Base-by-base conservation (phyloP, 2,797 vertebrate species). In the Chaetophractus vellerosus region DNA sequence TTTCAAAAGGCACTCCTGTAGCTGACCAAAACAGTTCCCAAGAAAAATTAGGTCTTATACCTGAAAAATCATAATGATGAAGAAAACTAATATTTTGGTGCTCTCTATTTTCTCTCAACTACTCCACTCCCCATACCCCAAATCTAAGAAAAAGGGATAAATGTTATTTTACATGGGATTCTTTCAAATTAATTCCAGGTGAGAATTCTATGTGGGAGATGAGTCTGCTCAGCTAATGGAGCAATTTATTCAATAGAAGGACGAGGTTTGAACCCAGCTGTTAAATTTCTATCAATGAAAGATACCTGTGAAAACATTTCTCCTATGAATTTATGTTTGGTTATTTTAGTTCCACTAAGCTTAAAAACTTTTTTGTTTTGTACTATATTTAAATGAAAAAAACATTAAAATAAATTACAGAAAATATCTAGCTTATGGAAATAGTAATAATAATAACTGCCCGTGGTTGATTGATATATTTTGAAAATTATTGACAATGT, bases 31-130 rank as follows among this genome's bases (percentile, higher is more conserved):
- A n/a, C n/a, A n/a, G n/a, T n/a, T n/a, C 31, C 74, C 2, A 61
- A 87, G 5, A 24, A 57, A 12, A 0, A 6, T 8, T 91, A 26
- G 3, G 84, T 91, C 94, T 97, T 96, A 55, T n/a, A 90, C 50
- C 74, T 72, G 92, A 88, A 85, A 75, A 57, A 79, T 33, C 1
- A 9, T 9, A 91, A 68, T 38, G 48, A 36, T 69, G 33, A 38
- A 75, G 84, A 78, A 61, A 14, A 6, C 15, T 16, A 41, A 23
- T 9, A 61, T 87, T 74, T 80, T 57, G 31, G 6, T 66, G 6
- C 59, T 80, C 36, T 80, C 10, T 33, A 4, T 6, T 61, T 80
- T 31, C 23, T 79, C 31, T 79, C 55, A 80, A 80, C 57, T 26
- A 41, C 38, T 41, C 14, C 14, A 52, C 48, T 52, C 50, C 50